Conservation (phyloP, 2,113 vertebrate species). For the Oreochromis aureus region DNA sequence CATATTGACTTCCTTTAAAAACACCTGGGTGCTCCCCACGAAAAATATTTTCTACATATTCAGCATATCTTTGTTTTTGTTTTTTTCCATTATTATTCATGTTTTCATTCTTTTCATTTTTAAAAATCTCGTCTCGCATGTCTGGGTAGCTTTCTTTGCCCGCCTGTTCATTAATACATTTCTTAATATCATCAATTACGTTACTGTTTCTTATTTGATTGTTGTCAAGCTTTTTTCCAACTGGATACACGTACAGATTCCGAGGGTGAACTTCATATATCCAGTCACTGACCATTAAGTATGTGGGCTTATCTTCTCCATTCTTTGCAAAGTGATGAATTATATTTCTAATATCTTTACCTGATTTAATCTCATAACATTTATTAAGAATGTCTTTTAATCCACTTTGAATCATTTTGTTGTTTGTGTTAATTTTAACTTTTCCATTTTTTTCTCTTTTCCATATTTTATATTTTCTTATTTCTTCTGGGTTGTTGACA, state of each 20-base stretch:
- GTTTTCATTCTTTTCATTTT: too few species aligned
- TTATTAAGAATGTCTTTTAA: neutral
- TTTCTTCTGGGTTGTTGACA: too few species aligned
- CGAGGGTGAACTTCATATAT: neutral
- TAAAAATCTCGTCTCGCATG: fast-evolving
- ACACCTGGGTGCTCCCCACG: fast-evolving
- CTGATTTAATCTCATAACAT: conserved; percentile 7
- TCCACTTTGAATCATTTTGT: too few species aligned
- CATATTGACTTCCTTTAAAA: too few species aligned
- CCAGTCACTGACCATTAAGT: conserved; percentile 39
- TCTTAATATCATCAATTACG: neutral
- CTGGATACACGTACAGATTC: neutral
- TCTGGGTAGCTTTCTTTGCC: neutral
- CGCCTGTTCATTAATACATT: neutral
- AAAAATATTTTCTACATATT: neutral
- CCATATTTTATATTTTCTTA: too few species aligned
- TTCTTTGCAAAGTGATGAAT: conserved; percentile 6
- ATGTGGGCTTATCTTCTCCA: neutral
- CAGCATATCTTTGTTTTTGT: fast-evolving
- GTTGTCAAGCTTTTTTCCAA: conserved; percentile 22
- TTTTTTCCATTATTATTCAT: fast-evolving
- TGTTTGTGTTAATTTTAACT: too few species aligned
- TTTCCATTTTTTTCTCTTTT: too few species aligned
- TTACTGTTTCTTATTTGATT: neutral
- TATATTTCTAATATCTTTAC: neutral